Percentiles rank a stretch among this genome's conserved stretches.
phyloP scores from a whole-genome alignment of 2,113 vertebrate genomes.

The Caranx ignobilis region DNA sequence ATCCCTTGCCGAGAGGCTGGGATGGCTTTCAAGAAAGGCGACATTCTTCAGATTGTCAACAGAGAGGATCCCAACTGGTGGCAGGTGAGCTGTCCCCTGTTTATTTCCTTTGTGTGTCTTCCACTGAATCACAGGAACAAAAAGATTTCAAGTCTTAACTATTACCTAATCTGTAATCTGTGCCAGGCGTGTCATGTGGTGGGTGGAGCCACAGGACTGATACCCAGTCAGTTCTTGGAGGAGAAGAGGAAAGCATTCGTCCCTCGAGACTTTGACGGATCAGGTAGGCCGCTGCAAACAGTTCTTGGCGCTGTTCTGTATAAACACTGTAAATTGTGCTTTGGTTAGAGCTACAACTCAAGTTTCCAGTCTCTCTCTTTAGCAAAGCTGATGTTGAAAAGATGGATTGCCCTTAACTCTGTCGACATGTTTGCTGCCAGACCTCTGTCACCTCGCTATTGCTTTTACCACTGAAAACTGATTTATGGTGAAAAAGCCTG shows the following conservation, averaged over 20 bases:
- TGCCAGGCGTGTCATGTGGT: conserved; percentile 92
- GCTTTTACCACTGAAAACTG: not conserved
- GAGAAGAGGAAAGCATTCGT: conserved; percentile 99
- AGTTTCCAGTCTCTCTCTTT: conserved; percentile 9
- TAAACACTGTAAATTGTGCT: not conserved
- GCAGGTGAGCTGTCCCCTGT: conserved; percentile 87
- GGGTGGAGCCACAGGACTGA: conserved; percentile 94
- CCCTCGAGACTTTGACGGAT: conserved; percentile 93
- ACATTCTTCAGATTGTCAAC: conserved; percentile 98
- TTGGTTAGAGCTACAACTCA: not conserved
- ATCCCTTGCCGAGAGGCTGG: conserved; percentile 98
- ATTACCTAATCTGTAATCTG: conserved; percentile 9
- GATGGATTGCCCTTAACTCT: not conserved
- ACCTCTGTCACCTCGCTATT: not conserved
- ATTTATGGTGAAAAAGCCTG: conserved; percentile 3
- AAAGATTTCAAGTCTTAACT: not conserved
- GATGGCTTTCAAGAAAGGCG: conserved; percentile 92
- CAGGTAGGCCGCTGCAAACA: conserved; percentile 83
- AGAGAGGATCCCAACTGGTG: conserved; percentile 98
- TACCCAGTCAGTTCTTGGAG: conserved; percentile 98
- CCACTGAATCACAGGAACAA: not conserved
- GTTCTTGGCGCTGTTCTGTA: not conserved
- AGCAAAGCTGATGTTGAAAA: conserved; percentile 7
- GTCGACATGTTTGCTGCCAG: conserved; percentile 1
- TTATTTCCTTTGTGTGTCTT: not conserved